Conservation (phyloP, 1,140 invertebrate genomes). For the Pseudomyrmex sp. region DNA sequence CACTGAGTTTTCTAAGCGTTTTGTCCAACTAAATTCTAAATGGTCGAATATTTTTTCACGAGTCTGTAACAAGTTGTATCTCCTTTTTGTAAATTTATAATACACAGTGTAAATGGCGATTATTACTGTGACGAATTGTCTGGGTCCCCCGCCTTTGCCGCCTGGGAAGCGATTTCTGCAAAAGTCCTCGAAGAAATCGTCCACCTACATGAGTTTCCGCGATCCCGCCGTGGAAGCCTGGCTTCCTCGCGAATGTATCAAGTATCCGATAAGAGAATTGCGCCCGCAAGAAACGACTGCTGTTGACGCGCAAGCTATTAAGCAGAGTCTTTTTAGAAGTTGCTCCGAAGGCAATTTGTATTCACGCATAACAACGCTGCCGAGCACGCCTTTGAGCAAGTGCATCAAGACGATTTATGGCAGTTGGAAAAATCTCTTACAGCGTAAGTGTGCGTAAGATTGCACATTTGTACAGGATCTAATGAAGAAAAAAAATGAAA, state of each 20-base stretch:
- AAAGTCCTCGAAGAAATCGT: conserved; percentile 80
- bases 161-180: conserved; percentile 82
- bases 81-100: too few relatives aligned
- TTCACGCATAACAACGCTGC: conserved; percentile 60
- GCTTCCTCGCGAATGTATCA: conserved; percentile 73
- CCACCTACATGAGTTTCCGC: conserved; percentile 85
- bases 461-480: background rate
- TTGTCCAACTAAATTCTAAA: too few relatives aligned
- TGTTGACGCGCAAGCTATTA: conserved; percentile 39
- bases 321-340: conserved; percentile 79
- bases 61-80: background rate
- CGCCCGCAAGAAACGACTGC: conserved; percentile 8
- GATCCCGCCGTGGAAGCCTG: conserved; percentile 83
- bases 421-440: conserved; percentile 85
- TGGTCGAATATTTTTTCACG: too few relatives aligned
- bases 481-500: background rate
- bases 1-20: too few relatives aligned
- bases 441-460: conserved; percentile 79
- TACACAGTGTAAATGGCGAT: conserved; percentile 76
- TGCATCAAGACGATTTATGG: conserved; percentile 85
- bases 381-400: conserved; percentile 81
- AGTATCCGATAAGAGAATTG: conserved; percentile 48
- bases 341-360: conserved; percentile 83
- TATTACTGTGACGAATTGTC: conserved; percentile 79
- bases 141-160: conserved; percentile 83